Evolutionary conservation across 2,113 vertebrate species (phyloP), one percentile per base, ranked within the genome.

Genomic region (Misgurnus anguillicaudatus): DNA sequence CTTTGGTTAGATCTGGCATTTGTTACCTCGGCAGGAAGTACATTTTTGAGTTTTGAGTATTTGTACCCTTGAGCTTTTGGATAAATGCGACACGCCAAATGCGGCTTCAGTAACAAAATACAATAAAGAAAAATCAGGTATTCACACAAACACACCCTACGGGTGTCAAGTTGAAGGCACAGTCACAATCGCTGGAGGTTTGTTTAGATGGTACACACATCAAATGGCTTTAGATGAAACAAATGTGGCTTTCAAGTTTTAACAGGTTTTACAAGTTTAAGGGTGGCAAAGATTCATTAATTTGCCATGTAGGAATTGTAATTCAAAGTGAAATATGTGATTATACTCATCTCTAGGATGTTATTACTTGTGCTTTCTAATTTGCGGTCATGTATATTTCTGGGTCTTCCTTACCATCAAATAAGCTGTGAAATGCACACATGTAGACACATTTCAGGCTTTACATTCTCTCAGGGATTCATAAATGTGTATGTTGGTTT

Each of bases 11-110:
- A 19, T 48, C 45, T 68, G 19, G 36, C 16, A 38, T 55, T 71
- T 53, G 16, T 39, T 9, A 10, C 10, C 36, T 65, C 7, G 3
- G 10, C 47, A n/a, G 9, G 19, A 69, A 48, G 24, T 53, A 68
- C 9, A 9, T 2, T 39, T 55, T 9, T 3, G 31, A 71, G 16
- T 3, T 55, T 55, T 71, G 51, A 19, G 48, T 71, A 55, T 71
- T 71, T 71, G 51, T 17, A 71, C 68, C 51, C 51, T 71, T 71
- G 9, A 36, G 68, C 68, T 55, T 57, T 39, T 69, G n/a, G 39
- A 51, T 14, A 51, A 51, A 14, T 51, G 48, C 5, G 48, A 51
- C 47, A 51, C 1, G 31, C 39, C 16, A 7, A 70, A 55, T 55
- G 31, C n/a, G 16, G 24, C 13, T 57, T 38, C 39, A 71, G 38